Conservation (phyloP, 1,140 invertebrate species). For the Monochamus saltuarius region DNA sequence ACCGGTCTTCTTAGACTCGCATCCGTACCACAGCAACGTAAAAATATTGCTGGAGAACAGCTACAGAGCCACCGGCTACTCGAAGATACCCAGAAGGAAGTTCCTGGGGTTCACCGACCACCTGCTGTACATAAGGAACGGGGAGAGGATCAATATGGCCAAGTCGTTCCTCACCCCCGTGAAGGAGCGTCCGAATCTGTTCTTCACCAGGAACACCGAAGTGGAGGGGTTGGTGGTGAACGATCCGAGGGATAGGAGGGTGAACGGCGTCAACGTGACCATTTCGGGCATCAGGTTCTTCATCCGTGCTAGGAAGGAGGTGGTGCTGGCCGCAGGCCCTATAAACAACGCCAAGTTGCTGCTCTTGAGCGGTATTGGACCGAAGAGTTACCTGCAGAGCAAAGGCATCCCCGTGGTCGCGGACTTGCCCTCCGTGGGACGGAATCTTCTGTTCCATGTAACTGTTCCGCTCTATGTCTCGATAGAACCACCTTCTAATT, state of each 20-base stretch:
- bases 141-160: slow-evolving; percentile 63
- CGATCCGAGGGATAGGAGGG: slow-evolving; percentile 46
- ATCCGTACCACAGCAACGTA: slow-evolving; percentile 38
- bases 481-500: slow-evolving; percentile 11
- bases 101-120: slow-evolving; percentile 50
- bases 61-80: slow-evolving; percentile 41
- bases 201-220: slow-evolving; percentile 62
- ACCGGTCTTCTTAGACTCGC: not conserved
- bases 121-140: slow-evolving; percentile 50
- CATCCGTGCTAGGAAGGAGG: slow-evolving; percentile 61
- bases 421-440: slow-evolving; percentile 57
- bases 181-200: slow-evolving; percentile 65
- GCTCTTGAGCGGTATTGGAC: slow-evolving; percentile 77
- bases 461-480: slow-evolving; percentile 36
- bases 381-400: slow-evolving; percentile 57
- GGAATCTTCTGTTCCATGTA: slow-evolving; percentile 58
- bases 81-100: slow-evolving; percentile 39
- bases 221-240: slow-evolving; percentile 57
- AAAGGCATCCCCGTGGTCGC: slow-evolving; percentile 46
- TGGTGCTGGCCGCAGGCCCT: slow-evolving; percentile 70
- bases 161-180: slow-evolving; percentile 63
- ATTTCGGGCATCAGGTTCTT: slow-evolving; percentile 42
- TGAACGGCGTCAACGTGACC: slow-evolving; percentile 52
- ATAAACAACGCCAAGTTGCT: slow-evolving; percentile 77
- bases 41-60: slow-evolving; percentile 50